Base-by-base conservation (phyloP, 2,888 invertebrate genomes). In the Apocheima hispidaria region DNA sequence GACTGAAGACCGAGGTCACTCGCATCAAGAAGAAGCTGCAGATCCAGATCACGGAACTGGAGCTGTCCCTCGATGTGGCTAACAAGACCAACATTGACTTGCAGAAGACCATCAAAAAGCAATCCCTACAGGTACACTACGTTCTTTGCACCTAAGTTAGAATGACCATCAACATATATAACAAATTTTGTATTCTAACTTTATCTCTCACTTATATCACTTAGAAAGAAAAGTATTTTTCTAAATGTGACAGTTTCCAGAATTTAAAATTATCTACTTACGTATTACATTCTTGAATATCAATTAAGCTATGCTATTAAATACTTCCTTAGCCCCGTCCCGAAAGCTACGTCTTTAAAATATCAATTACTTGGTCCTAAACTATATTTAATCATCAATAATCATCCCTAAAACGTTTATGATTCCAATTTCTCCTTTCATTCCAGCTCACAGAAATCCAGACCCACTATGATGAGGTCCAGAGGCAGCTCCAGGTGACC, bases 21-120 rank as follows among this genome's bases (percentile, higher is more conserved):
- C 97, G 99, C 93, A 97, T 99, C 94, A 99, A 99, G 96, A 99
- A 99, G 98, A 99, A 99, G 97, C 94, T 98, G 88, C 98, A 98
- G 94, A 97, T 98, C 87, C 98, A 98, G 84, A 99, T 99, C 93
- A 98, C 98, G 79, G 99, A 99, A 91, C 94, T 99, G 83, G 99
- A 99, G 91, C 95, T 99, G 94, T 97, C 98, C 58, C 95, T 99
- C 91, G 99, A 99, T 93, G 97, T 98, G 77, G 97, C 98, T 93
- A 99, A 99, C 95, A 98, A 99, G 94, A 98, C 96, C 94, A 99
- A 99, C 94, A 96, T 99, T 84, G 98, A 98, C 87, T 94, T 99
- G 87, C 98, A 99, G 93, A 98, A 98, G 95, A 97, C 98, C 83
- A 97, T 98, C 94, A 99, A 99, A 96, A 98, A 97, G 90, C 98